Evolutionary conservation across 2,888 invertebrate genomes (phyloP), one percentile per base, ranked within the genome.

Genomic region (Idaea dimidiata): DNA sequence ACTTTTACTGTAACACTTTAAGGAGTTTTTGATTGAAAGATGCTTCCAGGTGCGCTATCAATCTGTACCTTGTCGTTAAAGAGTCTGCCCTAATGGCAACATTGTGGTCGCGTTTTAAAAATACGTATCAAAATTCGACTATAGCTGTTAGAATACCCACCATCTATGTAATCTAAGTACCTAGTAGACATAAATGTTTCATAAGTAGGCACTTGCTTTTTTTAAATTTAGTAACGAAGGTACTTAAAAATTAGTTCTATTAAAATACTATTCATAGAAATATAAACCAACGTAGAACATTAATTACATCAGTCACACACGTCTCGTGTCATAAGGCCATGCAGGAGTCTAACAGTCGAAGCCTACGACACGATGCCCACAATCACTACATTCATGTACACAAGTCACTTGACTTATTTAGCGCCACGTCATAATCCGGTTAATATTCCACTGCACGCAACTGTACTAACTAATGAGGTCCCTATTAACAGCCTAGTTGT

Each of bases 361-460:
- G 43, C 43, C 43, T 43, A 43, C 57, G 59, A 63, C 63, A 66
- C 63, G 62, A 67, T 57, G 67, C 66, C 68, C 59, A 57, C 62
- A 68, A 67, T 66, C 61, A 65, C 18, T 64, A 64, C 62, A 66
- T 64, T 64, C 58, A 63, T 62, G 62, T 32, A 62, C 61, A 62
- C 62, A 43, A 62, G 62, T 60, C 62, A 70, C 67, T 68, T 70
- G 63, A 70, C 67, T 68, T 70, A 68, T 72, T 67, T 68, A 70
- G 67, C 55, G 61, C 66, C 62, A 66, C 65, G n/a, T n/a, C n/a
- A 69, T 65, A 68, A 66, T 64, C 60, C 66, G 59, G 69, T 67
- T 67, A 71, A 69, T 69, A 71, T 66, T 66, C 62, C 66, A 64
- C 62, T 63, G 64, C 71, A 70, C 71, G 71, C 70, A 66, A 71